Conservation (phyloP, 2,888 invertebrate genomes). For the Ditula angustiorana region DNA sequence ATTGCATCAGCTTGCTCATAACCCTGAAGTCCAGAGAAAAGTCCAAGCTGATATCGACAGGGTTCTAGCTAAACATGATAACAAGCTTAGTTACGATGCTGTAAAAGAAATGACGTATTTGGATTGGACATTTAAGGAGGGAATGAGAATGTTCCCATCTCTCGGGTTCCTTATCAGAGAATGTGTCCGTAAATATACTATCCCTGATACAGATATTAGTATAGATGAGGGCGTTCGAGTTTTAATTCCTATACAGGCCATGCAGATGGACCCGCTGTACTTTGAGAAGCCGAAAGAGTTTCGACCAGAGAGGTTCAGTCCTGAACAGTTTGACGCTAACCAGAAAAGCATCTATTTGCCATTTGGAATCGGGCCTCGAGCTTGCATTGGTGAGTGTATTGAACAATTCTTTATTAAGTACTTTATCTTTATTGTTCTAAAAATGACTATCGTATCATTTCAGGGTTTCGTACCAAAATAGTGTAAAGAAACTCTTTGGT, state of each 20-base stretch:
- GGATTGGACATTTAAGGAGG: slow-evolving; percentile 64
- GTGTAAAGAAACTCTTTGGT: too few relatives aligned
- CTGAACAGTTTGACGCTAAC: slow-evolving; percentile 41
- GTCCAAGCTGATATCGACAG: slow-evolving; percentile 62
- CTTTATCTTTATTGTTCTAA: neutral
- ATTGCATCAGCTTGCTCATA: slow-evolving; percentile 65
- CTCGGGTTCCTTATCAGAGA: slow-evolving; percentile 54
- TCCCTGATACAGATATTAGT: slow-evolving; percentile 55
- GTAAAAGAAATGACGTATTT: slow-evolving; percentile 69
- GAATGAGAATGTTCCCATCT: slow-evolving; percentile 65
- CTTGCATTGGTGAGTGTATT: slow-evolving; percentile 61
- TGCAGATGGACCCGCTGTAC: slow-evolving; percentile 44
- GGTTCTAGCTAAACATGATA: slow-evolving; percentile 55
- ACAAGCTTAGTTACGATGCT: slow-evolving; percentile 63
- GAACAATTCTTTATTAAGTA: neutral
- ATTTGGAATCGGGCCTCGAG: slow-evolving; percentile 65
- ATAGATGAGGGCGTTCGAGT: slow-evolving; percentile 40
- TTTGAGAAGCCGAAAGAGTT: slow-evolving; percentile 43
- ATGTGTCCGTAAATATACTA: slow-evolving; percentile 52
- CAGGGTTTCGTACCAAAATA: too few relatives aligned
- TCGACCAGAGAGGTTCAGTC: slow-evolving; percentile 42
- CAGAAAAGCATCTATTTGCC: slow-evolving; percentile 57
- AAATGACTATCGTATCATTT: too few relatives aligned
- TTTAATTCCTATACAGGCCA: slow-evolving; percentile 28
- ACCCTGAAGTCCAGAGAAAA: slow-evolving; percentile 60